Conservation (phyloP, 2,797 vertebrate genomes). For the Anableps anableps region DNA sequence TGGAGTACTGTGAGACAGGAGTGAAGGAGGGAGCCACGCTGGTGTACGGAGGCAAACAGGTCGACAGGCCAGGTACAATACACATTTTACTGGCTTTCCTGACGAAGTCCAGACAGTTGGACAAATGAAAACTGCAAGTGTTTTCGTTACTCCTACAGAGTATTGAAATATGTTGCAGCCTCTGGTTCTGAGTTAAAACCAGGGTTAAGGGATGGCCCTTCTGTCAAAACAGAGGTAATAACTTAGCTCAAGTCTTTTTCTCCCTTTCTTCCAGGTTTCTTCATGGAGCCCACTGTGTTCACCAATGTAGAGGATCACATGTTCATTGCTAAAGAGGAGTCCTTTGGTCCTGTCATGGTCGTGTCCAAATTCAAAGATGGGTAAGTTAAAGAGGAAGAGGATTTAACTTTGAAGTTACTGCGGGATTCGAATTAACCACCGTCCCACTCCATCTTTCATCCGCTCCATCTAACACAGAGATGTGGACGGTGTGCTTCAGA, state of each 20-base stretch:
- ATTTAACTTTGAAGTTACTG: rapidly evolving
- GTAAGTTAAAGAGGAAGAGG: slow-evolving; percentile 70
- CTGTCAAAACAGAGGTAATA: neutral
- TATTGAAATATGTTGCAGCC: neutral
- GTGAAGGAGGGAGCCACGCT: slow-evolving; percentile 93
- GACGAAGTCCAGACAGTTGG: neutral
- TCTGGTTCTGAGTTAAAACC: neutral
- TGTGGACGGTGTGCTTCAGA: slow-evolving; percentile 82
- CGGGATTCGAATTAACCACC: rapidly evolving
- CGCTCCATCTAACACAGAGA: slow-evolving; percentile 69
- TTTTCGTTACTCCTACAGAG: neutral
- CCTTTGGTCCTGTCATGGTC: slow-evolving; percentile 96
- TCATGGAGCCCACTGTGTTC: slow-evolving; percentile 98
- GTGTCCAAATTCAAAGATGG: slow-evolving; percentile 95
- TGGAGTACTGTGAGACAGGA: slow-evolving; percentile 93
- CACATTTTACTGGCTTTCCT: neutral
- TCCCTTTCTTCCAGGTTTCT: slow-evolving; percentile 83
- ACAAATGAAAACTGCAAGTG: neutral
- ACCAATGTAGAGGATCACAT: slow-evolving; percentile 95
- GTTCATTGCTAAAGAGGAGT: slow-evolving; percentile 95
- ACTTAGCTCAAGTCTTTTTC: neutral
- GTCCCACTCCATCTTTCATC: neutral
- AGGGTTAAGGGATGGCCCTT: neutral
- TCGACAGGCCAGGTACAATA: slow-evolving; percentile 86
- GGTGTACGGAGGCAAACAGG: slow-evolving; percentile 88